Base-by-base conservation (phyloP, 2,797 vertebrate genomes). In the Crypturellus tataupa region DNA sequence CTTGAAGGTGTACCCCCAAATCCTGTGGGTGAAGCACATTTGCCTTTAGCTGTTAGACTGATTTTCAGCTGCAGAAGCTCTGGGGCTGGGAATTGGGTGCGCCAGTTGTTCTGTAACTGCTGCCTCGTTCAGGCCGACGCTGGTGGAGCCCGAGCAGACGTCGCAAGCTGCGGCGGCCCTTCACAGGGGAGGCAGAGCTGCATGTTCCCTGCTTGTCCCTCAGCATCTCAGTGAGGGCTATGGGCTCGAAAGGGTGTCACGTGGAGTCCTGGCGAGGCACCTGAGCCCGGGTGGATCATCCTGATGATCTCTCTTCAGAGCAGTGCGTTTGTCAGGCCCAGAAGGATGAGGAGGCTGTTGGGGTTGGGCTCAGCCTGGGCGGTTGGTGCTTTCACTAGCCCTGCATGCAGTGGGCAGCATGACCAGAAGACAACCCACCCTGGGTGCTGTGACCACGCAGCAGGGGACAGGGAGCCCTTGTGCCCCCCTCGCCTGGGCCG, bases 201-300 rank as follows among this genome's bases (percentile, higher is more conserved):
- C 64, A 68, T 88, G 77, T 81, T 84, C 82, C 78, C 71, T 0
- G 3, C 6, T 89, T 93, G 73, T 89, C 91, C 93, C 86, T 82
- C 76, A 87, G 85, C 83, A 89, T 95, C 87, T 96, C 93, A 65
- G 25, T 91, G 94, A 95, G 71, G 92, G 92, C 80, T 84, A 80
- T 23, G 60, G 89, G 59, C 95, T 96, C 76, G 79, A 72, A 49
- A 77, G 80, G 12, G 35, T 77, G 84, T 87, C 85, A 72, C 20
- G 71, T 37, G 69, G 93, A 87, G 95, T 96, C 82, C 89, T 95
- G 67, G 88, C 80, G 90, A 94, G 79, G 83, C 58, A 55, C 60
- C 73, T 35, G 94, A 80, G 80, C 46, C 17, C 55, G 53, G 72
- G 71, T 70, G 75, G 49, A 23, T 62, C 58, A 62, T 49, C 35